Conservation (phyloP, 1,140 invertebrate species). For the Drosophila tani region DNA sequence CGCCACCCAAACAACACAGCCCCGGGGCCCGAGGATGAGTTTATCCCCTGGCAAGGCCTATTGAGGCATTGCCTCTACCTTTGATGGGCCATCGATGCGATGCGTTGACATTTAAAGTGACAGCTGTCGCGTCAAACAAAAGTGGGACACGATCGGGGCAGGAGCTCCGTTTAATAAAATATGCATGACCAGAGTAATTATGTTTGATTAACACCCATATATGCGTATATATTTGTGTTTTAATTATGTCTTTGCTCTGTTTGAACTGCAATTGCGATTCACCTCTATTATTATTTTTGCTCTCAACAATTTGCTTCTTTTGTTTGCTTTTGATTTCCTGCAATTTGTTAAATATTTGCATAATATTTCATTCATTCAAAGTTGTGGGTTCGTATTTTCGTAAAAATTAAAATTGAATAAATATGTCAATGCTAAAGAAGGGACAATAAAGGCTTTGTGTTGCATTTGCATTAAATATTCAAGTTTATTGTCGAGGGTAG, state of each 20-base stretch:
- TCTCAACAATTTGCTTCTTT: constrained; percentile 14
- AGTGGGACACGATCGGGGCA: constrained; percentile 3
- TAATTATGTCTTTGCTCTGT: constrained; percentile 63
- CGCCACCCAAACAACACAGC: constrained; percentile 13
- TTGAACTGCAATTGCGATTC: constrained; percentile 15
- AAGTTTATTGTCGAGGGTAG: not conserved
- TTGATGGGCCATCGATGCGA: constrained; percentile 30
- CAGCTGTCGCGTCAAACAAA: constrained; percentile 53
- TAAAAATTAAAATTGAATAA: constrained; percentile 37
- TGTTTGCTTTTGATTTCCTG: constrained; percentile 50
- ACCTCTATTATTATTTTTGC: constrained; percentile 28
- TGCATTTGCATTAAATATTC: constrained; percentile 18
- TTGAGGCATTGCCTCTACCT: constrained; percentile 18
- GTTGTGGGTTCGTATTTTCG: constrained; percentile 3
- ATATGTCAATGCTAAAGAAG: constrained; percentile 26
- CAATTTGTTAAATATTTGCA: constrained; percentile 56
- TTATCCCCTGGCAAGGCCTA: constrained; percentile 15
- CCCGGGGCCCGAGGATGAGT: constrained; percentile 16
- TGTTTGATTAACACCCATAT: constrained; percentile 76
- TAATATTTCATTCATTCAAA: constrained; percentile 39
- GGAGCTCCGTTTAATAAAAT: constrained; percentile 61
- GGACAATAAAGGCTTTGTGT: constrained; percentile 25
- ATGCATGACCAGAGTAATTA: constrained; percentile 69
- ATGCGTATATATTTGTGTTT: constrained; percentile 54
- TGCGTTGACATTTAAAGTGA: constrained; percentile 62